phyloP scores from a whole-genome alignment of 35 echinoderm and acorn worm species.

The Chiridota heheva region DNA sequence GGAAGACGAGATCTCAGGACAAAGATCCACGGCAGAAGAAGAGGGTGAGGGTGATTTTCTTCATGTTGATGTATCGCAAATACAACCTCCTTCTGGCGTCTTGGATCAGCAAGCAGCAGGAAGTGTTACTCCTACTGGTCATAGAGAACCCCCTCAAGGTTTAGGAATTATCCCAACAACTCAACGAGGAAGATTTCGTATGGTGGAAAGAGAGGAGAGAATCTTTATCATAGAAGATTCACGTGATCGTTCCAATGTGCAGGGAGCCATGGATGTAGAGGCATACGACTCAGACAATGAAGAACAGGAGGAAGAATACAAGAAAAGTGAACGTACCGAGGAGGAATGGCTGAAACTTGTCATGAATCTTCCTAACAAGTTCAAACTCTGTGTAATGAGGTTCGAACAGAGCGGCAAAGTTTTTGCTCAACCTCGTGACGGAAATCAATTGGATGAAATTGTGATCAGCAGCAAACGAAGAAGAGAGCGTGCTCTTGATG shows the following conservation, averaged over 20 bases:
- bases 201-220: constrained; percentile 51
- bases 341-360: constrained; percentile 41
- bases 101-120: no score
- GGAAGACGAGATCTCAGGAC: neutral
- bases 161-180: neutral
- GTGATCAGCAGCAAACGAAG: constrained; percentile 59
- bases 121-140: no score
- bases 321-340: neutral
- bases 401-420: constrained; percentile 65
- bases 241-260: constrained; percentile 43
- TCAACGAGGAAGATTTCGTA: no score
- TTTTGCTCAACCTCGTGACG: constrained; percentile 65
- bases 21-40: no score
- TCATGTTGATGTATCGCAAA: no score
- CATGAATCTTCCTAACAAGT: constrained; percentile 43
- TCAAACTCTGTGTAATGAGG: constrained; percentile 63
- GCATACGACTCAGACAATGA: constrained; percentile 79
- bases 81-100: no score
- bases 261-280: constrained; percentile 40
- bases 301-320: constrained; percentile 12
- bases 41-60: no score
- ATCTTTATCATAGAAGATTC: constrained; percentile 36
- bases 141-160: neutral
- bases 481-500: constrained; percentile 61
- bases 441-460: constrained; percentile 47